Conservation (phyloP, 2,888 invertebrate species). For the Camponotus fellah region DNA sequence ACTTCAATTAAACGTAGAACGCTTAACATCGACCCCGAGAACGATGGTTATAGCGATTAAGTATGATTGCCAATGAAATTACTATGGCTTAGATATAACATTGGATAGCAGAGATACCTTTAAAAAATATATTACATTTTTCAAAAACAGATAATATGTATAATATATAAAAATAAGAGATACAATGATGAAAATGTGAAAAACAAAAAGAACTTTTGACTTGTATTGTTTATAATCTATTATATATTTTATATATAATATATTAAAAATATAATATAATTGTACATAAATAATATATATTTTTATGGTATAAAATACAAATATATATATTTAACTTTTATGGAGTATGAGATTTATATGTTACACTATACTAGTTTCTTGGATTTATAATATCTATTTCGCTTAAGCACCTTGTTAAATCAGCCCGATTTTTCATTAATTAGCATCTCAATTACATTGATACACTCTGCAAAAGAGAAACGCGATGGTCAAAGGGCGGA, state of each 20-base stretch:
- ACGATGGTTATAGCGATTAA: conserved; percentile 23
- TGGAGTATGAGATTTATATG: too few relatives aligned
- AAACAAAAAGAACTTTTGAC: background rate
- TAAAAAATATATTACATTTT: background rate
- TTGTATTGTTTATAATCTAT: too few relatives aligned
- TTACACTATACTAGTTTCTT: background rate
- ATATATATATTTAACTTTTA: background rate
- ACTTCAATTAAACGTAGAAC: conserved; percentile 38
- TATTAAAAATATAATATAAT: background rate
- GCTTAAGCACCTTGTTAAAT: background rate
- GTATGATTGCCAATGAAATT: background rate
- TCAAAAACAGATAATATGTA: background rate
- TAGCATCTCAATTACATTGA: conserved; percentile 42
- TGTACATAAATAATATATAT: background rate
- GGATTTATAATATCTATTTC: background rate
- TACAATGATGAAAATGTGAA: background rate
- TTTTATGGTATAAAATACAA: background rate
- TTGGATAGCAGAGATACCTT: background rate
- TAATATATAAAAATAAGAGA: background rate
- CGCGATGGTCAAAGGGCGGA: conserved; percentile 39
- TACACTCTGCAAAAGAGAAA: conserved; percentile 21
- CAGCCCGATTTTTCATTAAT: conserved; percentile 40
- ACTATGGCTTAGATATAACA: background rate
- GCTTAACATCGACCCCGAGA: background rate
- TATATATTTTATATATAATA: background rate